These are phyloP conservation scores for Platyura marginata DNA, from an alignment of 1,140 invertebrate species.

Conservation along the genomic window DNA sequence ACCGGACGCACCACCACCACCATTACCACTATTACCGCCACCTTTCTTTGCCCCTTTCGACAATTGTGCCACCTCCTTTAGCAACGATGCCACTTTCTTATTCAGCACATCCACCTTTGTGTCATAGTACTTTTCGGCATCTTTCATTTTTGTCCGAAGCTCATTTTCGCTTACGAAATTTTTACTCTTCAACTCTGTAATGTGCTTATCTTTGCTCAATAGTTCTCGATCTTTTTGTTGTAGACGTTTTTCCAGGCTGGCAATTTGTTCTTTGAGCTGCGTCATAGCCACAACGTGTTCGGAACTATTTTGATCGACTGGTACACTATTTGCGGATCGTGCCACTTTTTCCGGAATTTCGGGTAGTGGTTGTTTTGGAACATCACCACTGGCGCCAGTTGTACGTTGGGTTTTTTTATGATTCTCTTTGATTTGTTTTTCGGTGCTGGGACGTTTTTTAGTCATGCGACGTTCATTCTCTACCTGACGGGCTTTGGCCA, in stretches of 20 bases:
- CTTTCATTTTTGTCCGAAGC: slow-evolving; percentile 66
- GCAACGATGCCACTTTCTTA: slow-evolving; percentile 50
- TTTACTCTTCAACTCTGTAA: slow-evolving; percentile 82
- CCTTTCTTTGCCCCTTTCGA: slow-evolving; percentile 59
- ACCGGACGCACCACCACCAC: slow-evolving; percentile 13
- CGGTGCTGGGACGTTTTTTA: slow-evolving; percentile 35
- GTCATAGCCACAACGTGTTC: slow-evolving; percentile 90
- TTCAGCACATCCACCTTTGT: slow-evolving; percentile 61
- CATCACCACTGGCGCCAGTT: too few species aligned
- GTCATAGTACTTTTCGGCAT: slow-evolving; percentile 59
- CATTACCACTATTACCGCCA: slow-evolving; percentile 20
- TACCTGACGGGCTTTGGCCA: slow-evolving; percentile 79
- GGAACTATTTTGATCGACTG: slow-evolving; percentile 64
- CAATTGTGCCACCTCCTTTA: slow-evolving; percentile 70
- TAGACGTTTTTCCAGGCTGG: slow-evolving; percentile 78
- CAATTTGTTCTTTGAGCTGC: slow-evolving; percentile 84
- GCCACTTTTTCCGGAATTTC: slow-evolving; percentile 23
- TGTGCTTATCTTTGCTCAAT: slow-evolving; percentile 79
- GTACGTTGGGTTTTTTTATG: slow-evolving; percentile 13
- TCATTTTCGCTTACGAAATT: slow-evolving; percentile 78
- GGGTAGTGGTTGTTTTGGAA: slow-evolving; percentile 39
- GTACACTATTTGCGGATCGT: slow-evolving; percentile 15
- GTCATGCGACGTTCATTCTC: slow-evolving; percentile 48
- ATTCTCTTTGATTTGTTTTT: slow-evolving; percentile 14
- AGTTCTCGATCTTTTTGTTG: slow-evolving; percentile 69